phyloP scores from a whole-genome alignment of 2,113 vertebrate genomes.

The Diphyllodes magnificus region DNA sequence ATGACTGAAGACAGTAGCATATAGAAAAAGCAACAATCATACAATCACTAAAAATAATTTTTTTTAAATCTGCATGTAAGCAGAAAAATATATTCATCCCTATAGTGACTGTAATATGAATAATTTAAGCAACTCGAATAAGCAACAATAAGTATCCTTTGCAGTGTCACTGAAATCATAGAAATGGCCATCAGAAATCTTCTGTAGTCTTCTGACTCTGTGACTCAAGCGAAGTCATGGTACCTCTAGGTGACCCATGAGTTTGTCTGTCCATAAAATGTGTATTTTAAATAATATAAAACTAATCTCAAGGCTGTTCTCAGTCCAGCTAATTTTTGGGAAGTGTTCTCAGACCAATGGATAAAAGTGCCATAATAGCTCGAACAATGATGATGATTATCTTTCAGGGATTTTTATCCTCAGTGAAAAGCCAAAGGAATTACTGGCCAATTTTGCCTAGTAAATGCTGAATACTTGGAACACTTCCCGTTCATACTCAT shows the following conservation, averaged over 20 bases:
- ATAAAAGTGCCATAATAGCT: slow-evolving; percentile 29
- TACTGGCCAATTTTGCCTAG: slow-evolving; percentile 51
- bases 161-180: background rate
- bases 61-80: background rate
- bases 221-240: background rate
- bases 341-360: slow-evolving; percentile 13
- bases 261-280: background rate
- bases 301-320: background rate
- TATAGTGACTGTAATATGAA: background rate
- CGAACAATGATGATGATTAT: slow-evolving; percentile 47
- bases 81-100: background rate
- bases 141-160: background rate
- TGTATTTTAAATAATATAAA: slow-evolving; percentile 15
- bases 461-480: slow-evolving; percentile 58
- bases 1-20: background rate
- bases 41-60: background rate
- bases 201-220: background rate
- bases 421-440: slow-evolving; percentile 41
- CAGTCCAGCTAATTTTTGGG: background rate
- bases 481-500: slow-evolving; percentile 5
- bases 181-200: background rate
- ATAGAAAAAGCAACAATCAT: background rate
- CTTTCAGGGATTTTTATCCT: slow-evolving; percentile 48
- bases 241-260: background rate
- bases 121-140: background rate